These are phyloP conservation scores for Cacatua alba DNA, from an alignment of 2,113 vertebrate genomes.

Conservation along the genomic window DNA sequence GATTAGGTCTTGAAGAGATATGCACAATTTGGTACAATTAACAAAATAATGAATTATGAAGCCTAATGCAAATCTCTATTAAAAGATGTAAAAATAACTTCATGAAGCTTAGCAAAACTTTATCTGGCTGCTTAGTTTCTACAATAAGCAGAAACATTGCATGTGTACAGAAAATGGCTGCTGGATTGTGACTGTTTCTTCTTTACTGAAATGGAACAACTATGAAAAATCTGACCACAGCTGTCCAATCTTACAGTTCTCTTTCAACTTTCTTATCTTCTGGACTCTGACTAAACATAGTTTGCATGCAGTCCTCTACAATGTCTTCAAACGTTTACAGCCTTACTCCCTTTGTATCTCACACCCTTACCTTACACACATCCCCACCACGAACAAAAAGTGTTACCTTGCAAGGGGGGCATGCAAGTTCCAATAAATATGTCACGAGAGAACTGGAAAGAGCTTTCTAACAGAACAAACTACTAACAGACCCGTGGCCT, in stretches of 20 bases:
- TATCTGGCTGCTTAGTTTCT: neutral
- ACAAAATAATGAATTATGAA: neutral
- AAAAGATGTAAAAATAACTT: neutral
- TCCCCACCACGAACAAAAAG: neutral
- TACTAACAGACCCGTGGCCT: neutral
- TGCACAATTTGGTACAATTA: neutral
- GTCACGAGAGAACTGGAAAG: neutral
- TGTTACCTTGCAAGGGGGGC: fast-evolving
- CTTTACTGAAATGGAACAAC: neutral
- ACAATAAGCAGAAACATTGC: neutral
- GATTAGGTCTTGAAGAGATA: neutral
- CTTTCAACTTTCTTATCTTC: neutral
- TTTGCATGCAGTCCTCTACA: neutral
- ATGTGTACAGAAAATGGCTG: neutral
- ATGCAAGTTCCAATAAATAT: neutral
- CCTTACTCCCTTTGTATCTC: neutral
- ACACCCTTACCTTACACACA: neutral
- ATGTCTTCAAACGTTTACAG: neutral
- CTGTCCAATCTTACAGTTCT: neutral
- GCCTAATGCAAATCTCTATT: neutral
- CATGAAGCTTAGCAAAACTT: neutral
- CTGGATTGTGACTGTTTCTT: neutral
- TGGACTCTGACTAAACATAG: neutral
- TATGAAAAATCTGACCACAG: neutral
- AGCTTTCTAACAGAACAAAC: neutral